phyloP scores from a whole-genome alignment of 2,888 invertebrate species.

The Nomada fucata region DNA sequence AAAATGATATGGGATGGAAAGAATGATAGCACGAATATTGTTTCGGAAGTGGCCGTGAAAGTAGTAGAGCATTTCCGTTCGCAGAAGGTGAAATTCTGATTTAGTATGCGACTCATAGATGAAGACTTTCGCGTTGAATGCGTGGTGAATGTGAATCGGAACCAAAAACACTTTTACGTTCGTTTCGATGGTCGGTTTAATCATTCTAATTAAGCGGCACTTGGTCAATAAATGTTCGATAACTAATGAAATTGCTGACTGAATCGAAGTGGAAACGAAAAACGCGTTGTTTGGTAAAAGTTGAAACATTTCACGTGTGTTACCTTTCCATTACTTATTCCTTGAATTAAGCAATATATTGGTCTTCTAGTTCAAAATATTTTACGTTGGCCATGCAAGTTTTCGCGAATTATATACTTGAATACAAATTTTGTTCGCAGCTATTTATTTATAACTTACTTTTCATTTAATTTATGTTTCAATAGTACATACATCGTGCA shows the following conservation, averaged over 20 bases:
- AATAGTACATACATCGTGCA: no score
- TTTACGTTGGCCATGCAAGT: no score
- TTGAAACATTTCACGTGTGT: no score
- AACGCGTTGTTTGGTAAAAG: neutral
- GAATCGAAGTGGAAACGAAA: neutral
- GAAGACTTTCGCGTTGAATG: conserved; percentile 61
- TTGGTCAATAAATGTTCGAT: neutral
- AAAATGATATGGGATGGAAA: neutral
- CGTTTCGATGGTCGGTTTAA: conserved; percentile 45
- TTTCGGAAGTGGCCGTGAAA: conserved; percentile 65
- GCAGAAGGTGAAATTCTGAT: conserved; percentile 66
- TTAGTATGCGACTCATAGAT: conserved; percentile 53
- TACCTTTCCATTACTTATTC: no score
- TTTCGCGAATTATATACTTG: no score
- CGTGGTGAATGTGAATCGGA: conserved; percentile 61
- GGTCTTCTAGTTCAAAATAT: no score
- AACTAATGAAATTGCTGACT: conserved; percentile 14
- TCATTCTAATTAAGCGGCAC: conserved; percentile 47
- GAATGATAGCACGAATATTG: conserved; percentile 13
- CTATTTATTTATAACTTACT: no score
- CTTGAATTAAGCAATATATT: no score
- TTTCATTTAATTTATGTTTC: no score
- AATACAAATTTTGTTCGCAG: no score
- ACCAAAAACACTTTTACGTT: conserved; percentile 73
- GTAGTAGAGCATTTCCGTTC: conserved; percentile 55